Evolutionary conservation across 2,888 invertebrate species (phyloP).

Genomic region (Acanthosepion pharaonis): DNA sequence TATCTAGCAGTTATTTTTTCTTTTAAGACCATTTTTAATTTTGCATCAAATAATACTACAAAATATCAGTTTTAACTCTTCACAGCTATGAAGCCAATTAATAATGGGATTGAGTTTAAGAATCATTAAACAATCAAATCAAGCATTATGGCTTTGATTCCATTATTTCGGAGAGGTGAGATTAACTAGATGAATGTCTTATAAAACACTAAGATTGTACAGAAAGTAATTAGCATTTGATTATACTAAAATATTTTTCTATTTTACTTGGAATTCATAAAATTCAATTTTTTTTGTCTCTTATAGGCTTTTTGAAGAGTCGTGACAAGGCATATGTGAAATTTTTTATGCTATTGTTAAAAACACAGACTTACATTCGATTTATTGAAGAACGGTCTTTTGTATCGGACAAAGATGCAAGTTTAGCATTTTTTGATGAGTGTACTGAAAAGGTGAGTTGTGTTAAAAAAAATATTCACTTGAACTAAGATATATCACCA

Average conservation of each 20-base stretch:
- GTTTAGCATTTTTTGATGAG: conserved; percentile 96
- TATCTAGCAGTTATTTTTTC: too few species aligned
- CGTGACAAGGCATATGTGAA: conserved; percentile 77
- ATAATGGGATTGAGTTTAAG: background rate
- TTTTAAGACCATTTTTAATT: too few species aligned
- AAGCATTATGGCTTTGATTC: background rate
- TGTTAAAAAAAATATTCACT: background rate
- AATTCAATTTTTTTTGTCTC: background rate
- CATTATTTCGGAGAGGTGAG: background rate
- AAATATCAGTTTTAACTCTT: background rate
- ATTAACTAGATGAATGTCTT: background rate
- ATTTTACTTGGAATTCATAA: background rate
- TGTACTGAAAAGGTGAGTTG: conserved; percentile 82
- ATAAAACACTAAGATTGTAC: background rate
- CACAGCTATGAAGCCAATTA: background rate
- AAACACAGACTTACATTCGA: conserved; percentile 97
- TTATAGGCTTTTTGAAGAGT: conserved; percentile 72
- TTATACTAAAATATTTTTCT: background rate
- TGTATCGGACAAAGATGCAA: conserved; percentile 97
- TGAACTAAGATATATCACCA: too few species aligned
- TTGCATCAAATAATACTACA: too few species aligned
- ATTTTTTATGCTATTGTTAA: conserved; percentile 90
- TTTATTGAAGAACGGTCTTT: conserved; percentile 99
- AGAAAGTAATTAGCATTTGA: background rate
- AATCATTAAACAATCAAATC: background rate